Evolutionary conservation across 1,140 invertebrate genomes (phyloP).

Genomic region (Parapsyche elsis): DNA sequence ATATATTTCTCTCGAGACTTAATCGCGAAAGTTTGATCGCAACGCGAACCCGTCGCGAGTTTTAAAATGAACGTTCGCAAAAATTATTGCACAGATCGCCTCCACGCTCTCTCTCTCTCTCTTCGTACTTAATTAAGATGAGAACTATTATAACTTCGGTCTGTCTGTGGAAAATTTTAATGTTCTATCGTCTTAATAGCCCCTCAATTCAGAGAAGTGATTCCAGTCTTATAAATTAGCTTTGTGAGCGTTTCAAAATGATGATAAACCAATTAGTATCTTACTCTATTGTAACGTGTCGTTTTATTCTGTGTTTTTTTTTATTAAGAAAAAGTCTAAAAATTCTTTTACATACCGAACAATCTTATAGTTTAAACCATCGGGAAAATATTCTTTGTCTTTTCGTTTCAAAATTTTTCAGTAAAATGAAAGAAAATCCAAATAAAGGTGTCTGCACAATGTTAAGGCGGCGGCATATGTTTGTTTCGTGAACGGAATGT

Average conservation of each 20-base stretch:
- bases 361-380: too few species aligned
- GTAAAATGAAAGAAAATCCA: background rate
- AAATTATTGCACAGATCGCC: background rate
- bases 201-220: too few species aligned
- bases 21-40: background rate
- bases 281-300: too few species aligned
- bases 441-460: background rate
- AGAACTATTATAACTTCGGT: constrained; percentile 13
- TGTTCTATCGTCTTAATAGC: too few species aligned
- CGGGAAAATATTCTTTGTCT: too few species aligned
- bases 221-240: too few species aligned
- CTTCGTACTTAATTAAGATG: background rate
- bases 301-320: too few species aligned
- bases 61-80: background rate
- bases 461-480: constrained; percentile 1
- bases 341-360: too few species aligned
- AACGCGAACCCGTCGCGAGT: background rate
- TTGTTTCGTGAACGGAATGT: constrained; percentile 7
- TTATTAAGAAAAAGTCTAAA: too few species aligned
- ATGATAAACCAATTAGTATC: too few species aligned
- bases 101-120: too few species aligned
- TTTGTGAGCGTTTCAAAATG: too few species aligned
- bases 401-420: background rate
- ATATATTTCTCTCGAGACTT: background rate
- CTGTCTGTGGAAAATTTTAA: background rate